phyloP scores from a whole-genome alignment of 2,888 invertebrate species.

The Aethes cnicana region DNA sequence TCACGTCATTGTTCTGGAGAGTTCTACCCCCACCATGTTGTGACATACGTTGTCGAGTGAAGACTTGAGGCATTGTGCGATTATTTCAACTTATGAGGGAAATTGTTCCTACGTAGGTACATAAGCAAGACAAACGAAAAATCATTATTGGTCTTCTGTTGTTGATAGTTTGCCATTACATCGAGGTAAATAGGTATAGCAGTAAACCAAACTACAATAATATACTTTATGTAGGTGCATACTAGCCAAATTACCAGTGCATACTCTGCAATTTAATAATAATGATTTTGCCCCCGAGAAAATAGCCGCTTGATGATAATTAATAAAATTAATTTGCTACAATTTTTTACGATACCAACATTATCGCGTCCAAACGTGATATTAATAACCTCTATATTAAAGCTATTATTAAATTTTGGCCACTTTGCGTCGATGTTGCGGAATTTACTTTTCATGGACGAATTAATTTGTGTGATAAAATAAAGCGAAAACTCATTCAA shows the following conservation, averaged over 20 bases:
- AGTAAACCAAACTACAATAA: too few relatives aligned
- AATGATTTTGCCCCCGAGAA: slow-evolving; percentile 19
- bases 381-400: slow-evolving; percentile 26
- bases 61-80: too few relatives aligned
- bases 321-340: slow-evolving; percentile 23
- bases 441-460: background rate
- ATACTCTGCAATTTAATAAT: slow-evolving; percentile 21
- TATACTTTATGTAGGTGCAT: background rate
- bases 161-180: too few relatives aligned
- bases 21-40: slow-evolving; percentile 6
- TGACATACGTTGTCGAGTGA: too few relatives aligned
- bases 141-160: too few relatives aligned
- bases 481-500: too few relatives aligned
- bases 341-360: slow-evolving; percentile 19
- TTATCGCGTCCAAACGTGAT: slow-evolving; percentile 11
- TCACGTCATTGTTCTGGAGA: slow-evolving; percentile 46
- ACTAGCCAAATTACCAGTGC: slow-evolving; percentile 5
- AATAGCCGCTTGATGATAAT: slow-evolving; percentile 21
- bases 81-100: too few relatives aligned
- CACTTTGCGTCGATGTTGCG: slow-evolving; percentile 8
- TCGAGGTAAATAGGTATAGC: too few relatives aligned
- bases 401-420: slow-evolving; percentile 22
- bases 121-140: too few relatives aligned
- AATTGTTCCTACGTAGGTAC: too few relatives aligned
- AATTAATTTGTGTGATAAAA: too few relatives aligned